A percentile compares a stretch with the other conserved stretches of the same genome.
Conservation (phyloP, 2,888 invertebrate genomes). For the Salticus scenicus region DNA sequence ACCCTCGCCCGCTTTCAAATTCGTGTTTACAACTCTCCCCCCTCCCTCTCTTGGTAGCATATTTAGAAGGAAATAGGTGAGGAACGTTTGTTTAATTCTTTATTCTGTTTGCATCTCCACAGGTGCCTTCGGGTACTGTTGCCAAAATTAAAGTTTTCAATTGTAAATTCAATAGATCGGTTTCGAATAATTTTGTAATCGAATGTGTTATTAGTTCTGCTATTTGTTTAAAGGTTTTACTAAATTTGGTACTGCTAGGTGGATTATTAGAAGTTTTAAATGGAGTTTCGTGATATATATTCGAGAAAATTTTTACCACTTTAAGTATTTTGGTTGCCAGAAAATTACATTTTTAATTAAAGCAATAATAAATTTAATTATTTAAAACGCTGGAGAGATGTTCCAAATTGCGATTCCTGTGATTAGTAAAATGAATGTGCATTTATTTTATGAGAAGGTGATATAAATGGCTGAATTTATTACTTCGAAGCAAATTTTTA, state of each 20-base stretch:
- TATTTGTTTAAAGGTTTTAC: background rate
- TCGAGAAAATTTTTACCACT: no score
- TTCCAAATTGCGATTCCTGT: no score
- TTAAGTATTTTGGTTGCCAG: no score
- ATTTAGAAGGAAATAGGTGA: constrained; percentile 26
- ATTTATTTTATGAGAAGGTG: no score
- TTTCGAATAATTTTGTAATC: constrained; percentile 9
- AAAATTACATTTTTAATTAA: no score
- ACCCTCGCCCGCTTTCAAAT: background rate
- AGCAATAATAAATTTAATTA: no score
- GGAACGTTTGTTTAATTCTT: constrained; percentile 13
- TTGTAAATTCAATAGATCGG: constrained; percentile 3
- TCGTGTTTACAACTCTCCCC: background rate
- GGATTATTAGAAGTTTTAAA: background rate
- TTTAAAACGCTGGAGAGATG: no score
- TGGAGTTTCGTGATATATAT: no score
- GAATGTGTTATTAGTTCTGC: background rate
- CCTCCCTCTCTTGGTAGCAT: background rate
- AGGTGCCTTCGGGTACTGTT: constrained; percentile 29
- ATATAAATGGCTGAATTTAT: no score
- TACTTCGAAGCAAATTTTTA: no score
- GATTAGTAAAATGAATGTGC: no score
- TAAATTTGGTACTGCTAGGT: background rate
- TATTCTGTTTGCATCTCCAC: constrained; percentile 14
- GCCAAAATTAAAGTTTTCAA: constrained; percentile 2